Evolutionary conservation across 2,888 invertebrate species (phyloP).

Genomic region (Lordiphosa fenestrarum): DNA sequence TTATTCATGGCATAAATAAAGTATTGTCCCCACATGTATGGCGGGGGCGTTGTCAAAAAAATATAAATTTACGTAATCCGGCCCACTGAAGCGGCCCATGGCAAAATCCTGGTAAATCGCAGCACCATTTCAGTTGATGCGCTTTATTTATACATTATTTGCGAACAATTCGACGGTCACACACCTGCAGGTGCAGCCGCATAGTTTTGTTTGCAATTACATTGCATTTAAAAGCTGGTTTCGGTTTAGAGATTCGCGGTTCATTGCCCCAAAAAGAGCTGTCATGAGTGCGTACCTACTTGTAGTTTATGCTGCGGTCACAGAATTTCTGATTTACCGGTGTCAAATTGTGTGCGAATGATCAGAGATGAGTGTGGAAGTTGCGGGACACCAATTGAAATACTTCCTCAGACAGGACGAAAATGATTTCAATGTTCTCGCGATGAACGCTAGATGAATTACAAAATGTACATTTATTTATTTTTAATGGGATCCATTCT

Average conservation of each 20-base stretch:
- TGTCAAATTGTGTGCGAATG: no score
- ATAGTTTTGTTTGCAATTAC: slow-evolving; percentile 51
- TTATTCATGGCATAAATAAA: slow-evolving; percentile 71
- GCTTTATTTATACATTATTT: slow-evolving; percentile 40
- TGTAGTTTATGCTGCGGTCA: no score
- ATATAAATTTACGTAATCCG: slow-evolving; percentile 28
- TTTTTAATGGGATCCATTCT: no score
- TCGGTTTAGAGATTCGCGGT: slow-evolving; percentile 35
- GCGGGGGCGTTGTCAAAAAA: slow-evolving; percentile 14
- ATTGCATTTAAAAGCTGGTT: slow-evolving; percentile 48
- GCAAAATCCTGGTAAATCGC: slow-evolving; percentile 12
- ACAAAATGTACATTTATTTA: no score
- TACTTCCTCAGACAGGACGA: no score
- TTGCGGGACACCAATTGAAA: no score
- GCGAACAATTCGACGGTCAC: slow-evolving; percentile 16
- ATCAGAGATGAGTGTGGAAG: no score
- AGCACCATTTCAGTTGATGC: slow-evolving; percentile 28
- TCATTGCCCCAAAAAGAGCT: not conserved
- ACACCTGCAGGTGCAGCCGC: slow-evolving; percentile 28
- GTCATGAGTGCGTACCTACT: not conserved
- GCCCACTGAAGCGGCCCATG: slow-evolving; percentile 5
- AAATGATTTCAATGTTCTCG: no score
- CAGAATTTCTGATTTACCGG: no score
- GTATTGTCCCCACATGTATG: slow-evolving; percentile 25
- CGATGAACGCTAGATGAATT: no score